Conservation (phyloP, 2,113 vertebrate species). For the Equus quagga region DNA sequence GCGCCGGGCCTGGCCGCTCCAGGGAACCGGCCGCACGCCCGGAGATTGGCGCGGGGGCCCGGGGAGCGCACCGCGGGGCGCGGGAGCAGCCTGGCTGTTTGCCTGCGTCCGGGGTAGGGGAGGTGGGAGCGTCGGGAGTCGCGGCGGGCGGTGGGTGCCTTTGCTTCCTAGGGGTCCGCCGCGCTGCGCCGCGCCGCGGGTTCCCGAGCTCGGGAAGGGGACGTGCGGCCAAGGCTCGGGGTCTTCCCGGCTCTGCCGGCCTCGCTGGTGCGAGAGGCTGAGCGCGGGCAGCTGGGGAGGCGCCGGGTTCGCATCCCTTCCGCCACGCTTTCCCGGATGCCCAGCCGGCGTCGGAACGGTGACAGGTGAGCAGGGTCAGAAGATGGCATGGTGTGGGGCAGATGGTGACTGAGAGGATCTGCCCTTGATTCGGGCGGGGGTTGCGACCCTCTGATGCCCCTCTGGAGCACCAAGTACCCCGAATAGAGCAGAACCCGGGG, state of each 20-base stretch:
- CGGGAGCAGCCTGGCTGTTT: background rate
- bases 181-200: rapidly evolving
- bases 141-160: background rate
- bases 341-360: background rate
- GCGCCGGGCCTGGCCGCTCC: background rate
- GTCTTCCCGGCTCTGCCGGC: background rate
- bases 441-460: rapidly evolving
- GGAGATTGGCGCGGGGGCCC: background rate
- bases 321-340: background rate
- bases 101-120: background rate
- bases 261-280: background rate
- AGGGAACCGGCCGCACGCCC: rapidly evolving
- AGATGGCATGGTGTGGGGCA: background rate
- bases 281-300: background rate
- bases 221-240: background rate
- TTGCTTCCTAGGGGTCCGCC: background rate
- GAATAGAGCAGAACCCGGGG: background rate
- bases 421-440: background rate
- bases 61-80: background rate
- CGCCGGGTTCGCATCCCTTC: background rate
- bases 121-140: background rate
- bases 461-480: background rate
- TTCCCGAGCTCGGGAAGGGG: background rate
- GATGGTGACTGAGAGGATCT: background rate
- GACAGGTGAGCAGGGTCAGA: conserved; percentile 49